These are phyloP conservation scores for Nannobrachium achirus DNA, from an alignment of 2,113 vertebrate species.

Conservation along the genomic window DNA sequence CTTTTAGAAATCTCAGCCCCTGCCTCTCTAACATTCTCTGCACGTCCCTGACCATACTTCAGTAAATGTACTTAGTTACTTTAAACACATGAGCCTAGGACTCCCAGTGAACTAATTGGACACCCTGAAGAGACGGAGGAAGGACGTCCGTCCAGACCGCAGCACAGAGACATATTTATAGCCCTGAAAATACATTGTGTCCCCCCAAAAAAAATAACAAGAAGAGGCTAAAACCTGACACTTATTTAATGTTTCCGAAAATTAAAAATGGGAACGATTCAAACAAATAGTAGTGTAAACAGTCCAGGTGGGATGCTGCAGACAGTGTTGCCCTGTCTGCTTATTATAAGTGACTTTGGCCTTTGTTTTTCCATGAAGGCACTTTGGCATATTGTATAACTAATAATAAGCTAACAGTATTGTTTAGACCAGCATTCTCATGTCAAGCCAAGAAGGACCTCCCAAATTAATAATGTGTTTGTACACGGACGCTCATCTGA, in stretches of 20 bases:
- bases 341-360: no score
- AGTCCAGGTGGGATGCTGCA: slow-evolving; percentile 29
- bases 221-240: slow-evolving; percentile 35
- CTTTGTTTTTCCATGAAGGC: no score
- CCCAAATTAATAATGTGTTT: no score
- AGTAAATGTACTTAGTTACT: no score
- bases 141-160: slow-evolving; percentile 59
- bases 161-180: slow-evolving; percentile 52
- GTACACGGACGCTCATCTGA: no score
- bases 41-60: no score
- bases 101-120: slow-evolving; percentile 40
- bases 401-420: no score
- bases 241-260: slow-evolving; percentile 31
- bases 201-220: slow-evolving; percentile 48
- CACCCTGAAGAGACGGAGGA: slow-evolving; percentile 35
- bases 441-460: no score
- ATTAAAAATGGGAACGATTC: slow-evolving; percentile 46
- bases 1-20: no score
- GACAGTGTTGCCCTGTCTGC: slow-evolving; percentile 15
- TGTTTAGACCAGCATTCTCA: no score
- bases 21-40: no score
- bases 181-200: slow-evolving; percentile 56
- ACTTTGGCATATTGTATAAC: no score
- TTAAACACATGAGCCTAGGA: background rate
- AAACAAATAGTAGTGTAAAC: slow-evolving; percentile 64